These are phyloP conservation scores for Bombus confusus DNA, from an alignment of 1,140 invertebrate genomes.

Conservation along the genomic window DNA sequence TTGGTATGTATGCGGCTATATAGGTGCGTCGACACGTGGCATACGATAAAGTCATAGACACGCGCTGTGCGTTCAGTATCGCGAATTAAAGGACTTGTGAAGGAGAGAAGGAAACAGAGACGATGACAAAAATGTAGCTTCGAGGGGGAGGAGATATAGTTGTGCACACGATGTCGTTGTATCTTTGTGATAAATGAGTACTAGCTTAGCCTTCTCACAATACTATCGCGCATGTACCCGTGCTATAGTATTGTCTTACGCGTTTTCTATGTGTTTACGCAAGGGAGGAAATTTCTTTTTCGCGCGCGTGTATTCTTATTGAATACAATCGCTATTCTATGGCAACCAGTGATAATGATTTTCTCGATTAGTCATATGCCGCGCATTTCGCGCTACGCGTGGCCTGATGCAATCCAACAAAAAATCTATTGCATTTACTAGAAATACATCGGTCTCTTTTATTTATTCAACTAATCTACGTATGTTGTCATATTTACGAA, in stretches of 20 bases:
- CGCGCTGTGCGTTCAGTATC: background rate
- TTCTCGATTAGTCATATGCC: conserved; percentile 16
- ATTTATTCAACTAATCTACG: background rate
- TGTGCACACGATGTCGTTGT: background rate
- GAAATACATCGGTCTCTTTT: background rate
- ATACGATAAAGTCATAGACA: conserved; percentile 13
- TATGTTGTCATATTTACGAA: background rate
- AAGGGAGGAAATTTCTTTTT: conserved; percentile 18
- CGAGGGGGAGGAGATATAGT: background rate
- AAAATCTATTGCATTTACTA: background rate
- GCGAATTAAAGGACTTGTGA: conserved; percentile 24
- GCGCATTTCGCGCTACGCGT: background rate
- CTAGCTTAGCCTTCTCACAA: background rate
- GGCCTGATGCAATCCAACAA: background rate
- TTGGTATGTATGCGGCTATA: background rate
- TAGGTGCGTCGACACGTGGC: conserved; percentile 34
- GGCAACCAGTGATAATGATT: conserved; percentile 6
- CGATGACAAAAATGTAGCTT: conserved; percentile 20
- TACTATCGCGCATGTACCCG: background rate
- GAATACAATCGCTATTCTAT: conserved; percentile 19
- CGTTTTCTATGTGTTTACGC: background rate
- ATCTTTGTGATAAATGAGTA: conserved; percentile 15
- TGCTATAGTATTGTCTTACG: background rate
- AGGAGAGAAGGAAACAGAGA: background rate
- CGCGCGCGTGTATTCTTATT: background rate